Evolutionary conservation across 2,888 invertebrate genomes (phyloP).

Genomic region (Ethmia dodecea): DNA sequence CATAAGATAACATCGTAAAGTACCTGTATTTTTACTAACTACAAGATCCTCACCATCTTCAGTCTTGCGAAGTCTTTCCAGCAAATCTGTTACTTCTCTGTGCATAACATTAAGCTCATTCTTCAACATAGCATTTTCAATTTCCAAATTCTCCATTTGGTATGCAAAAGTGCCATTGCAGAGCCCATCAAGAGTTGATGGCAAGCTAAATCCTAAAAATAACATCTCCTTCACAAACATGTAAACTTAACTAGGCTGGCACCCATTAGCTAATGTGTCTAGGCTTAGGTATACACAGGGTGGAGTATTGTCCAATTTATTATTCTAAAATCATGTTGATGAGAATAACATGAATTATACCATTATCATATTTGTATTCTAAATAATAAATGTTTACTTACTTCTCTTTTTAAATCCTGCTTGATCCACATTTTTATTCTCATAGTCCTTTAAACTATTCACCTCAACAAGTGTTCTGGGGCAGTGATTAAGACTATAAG

Average conservation of each 20-base stretch:
- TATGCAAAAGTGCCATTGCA: constrained; percentile 34
- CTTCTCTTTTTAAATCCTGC: too few relatives aligned
- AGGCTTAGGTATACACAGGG: background rate
- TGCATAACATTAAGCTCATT: constrained; percentile 65
- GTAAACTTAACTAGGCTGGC: too few relatives aligned
- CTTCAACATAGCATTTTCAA: constrained; percentile 66
- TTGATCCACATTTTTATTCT: too few relatives aligned
- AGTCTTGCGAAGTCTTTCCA: constrained; percentile 41
- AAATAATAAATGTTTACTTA: too few relatives aligned
- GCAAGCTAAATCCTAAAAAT: constrained; percentile 54
- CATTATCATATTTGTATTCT: too few relatives aligned
- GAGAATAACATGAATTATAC: too few relatives aligned
- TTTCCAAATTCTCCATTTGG: constrained; percentile 57
- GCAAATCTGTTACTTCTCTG: constrained; percentile 50
- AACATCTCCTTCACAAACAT: too few relatives aligned
- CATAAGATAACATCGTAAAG: too few relatives aligned
- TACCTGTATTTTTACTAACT: constrained; percentile 32
- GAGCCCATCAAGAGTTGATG: constrained; percentile 42
- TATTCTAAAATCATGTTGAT: background rate
- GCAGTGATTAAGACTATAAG: background rate
- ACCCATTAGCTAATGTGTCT: too few relatives aligned
- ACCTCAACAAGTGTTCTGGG: background rate
- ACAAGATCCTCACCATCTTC: constrained; percentile 61
- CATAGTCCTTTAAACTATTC: too few relatives aligned
- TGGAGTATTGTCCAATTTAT: background rate